These are phyloP conservation scores for Phymatocera aterrima DNA, from an alignment of 2,888 invertebrate species.

Conservation along the genomic window DNA sequence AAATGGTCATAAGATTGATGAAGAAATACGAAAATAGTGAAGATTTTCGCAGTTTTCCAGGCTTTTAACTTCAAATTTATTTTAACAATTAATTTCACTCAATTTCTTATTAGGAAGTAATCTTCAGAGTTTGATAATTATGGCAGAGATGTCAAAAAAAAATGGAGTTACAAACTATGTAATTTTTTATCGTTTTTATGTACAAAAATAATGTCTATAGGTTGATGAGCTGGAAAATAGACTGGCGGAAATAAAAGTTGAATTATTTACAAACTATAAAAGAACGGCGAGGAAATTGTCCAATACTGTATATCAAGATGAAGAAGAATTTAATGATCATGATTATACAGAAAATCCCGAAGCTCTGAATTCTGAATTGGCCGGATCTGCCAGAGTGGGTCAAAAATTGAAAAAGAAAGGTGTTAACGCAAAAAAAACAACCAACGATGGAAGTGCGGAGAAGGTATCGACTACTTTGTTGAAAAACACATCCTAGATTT, in stretches of 20 bases:
- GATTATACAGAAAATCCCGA: conserved; percentile 69
- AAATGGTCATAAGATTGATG: too few relatives aligned
- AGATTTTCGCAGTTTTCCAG: background rate
- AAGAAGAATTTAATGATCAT: conserved; percentile 70
- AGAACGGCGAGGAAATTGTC: conserved; percentile 69
- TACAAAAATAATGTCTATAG: conserved; percentile 54
- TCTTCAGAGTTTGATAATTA: too few relatives aligned
- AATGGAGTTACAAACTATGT: too few relatives aligned
- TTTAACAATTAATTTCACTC: background rate
- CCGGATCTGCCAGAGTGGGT: conserved; percentile 42
- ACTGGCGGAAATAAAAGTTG: conserved; percentile 76
- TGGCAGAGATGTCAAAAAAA: background rate
- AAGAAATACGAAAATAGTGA: background rate
- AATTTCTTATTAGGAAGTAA: background rate
- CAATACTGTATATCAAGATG: conserved; percentile 55
- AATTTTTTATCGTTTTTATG: background rate
- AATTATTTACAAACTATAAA: conserved; percentile 77
- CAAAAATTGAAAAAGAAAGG: conserved; percentile 50
- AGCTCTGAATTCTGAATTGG: conserved; percentile 50
- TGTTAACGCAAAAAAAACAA: background rate
- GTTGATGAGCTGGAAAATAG: conserved; percentile 78
- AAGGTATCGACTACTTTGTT: background rate
- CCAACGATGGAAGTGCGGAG: background rate
- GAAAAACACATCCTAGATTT: background rate
- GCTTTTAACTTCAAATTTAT: background rate